Evolutionary conservation across 2,888 invertebrate species (phyloP), one percentile per base, ranked within the genome.

Genomic region (Bedellia somnulentella): DNA sequence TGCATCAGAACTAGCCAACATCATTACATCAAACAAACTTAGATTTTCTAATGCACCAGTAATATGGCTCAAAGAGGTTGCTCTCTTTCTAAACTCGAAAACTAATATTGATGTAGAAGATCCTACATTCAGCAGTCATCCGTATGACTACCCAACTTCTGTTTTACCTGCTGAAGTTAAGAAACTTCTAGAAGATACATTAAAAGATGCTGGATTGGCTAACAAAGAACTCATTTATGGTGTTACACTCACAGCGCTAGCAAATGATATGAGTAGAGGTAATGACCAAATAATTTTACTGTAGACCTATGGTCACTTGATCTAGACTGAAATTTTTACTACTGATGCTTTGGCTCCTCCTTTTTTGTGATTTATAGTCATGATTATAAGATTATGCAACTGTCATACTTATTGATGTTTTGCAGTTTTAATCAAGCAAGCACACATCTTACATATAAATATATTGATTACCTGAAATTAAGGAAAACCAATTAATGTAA

Each of bases 231-330:
- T 85, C 39, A 89, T 87, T 56, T 88, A 82, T 45, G 86, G 87
- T 53, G 81, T 81, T 15, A 80, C 84, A 18, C 61, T 89, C 11
- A 82, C 83, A 5, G 77, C 83, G 10, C 78, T 89, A 71, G 84
- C 85, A 4, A 83, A 81, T 44, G 87, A 87, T 44, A 80, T 89
- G 78, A 81, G 81, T 28, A 86, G 83, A 70, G 85, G 84, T 66
- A 50, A 47, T 49, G 13, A 13, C n/a, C n/a, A n/a, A n/a, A n/a
- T n/a, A 24, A 12, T 17, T 16, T 31, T 14, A 9, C 18, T 18
- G 8, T 18, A n/a, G n/a, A n/a, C n/a, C n/a, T n/a, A n/a, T n/a
- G n/a, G n/a, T n/a, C n/a, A n/a, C n/a, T n/a, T n/a, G n/a, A n/a
- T n/a, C n/a, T n/a, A n/a, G n/a, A n/a, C n/a, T n/a, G n/a, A n/a